Base-by-base conservation (phyloP, 2,797 vertebrate genomes). In the Spinus pinus region DNA sequence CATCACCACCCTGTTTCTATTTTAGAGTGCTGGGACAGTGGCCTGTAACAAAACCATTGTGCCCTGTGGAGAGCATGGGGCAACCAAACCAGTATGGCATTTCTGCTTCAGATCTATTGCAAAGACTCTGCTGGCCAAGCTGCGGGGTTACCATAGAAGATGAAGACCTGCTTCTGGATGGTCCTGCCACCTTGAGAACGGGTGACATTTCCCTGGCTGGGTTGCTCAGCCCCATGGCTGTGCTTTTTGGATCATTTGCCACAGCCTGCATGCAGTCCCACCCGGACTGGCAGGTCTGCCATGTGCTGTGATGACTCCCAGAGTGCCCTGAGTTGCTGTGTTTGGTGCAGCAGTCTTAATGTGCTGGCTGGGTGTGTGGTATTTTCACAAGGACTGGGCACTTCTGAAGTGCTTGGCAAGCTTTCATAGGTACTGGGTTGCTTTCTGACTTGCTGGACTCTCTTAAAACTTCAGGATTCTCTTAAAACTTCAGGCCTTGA, bases 41-140 rank as follows among this genome's bases (percentile, higher is more conserved):
- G 10, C 21, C n/a, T 30, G 4, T 73, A 27, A 35, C 1, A 3
- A 50, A 25, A 31, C 5, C 2, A 1, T 49, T 50, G 41, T 61
- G 28, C 18, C 22, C 30, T 41, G 28, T 28, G 33, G 30, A 71
- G 37, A 64, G 35, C 22, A 10, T 31, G 39, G 19, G 22, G 7
- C 19, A 60, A 11, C 33, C 13, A 46, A 60, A 70, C 57, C 10
- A 39, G 6, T 19, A 33, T 67, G 37, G 10, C 19, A 9, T 42
- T 91, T 88, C 41, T 86, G 37, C 42, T 60, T 67, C 60, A 74
- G 72, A 39, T 12, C 50, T 47, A 4, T 47, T 70, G 56, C 24
- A 37, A 60, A 28, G 39, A 14, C 47, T 31, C 17, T 20, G 35
- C 28, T 0, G 4, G 53, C 25, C 30, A 18, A 30, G 51, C 33